A percentile compares a stretch with the other conserved stretches of the same genome.
Evolutionary conservation across 2,888 invertebrate species (phyloP).

Genomic region (Antheraea assamensis): DNA sequence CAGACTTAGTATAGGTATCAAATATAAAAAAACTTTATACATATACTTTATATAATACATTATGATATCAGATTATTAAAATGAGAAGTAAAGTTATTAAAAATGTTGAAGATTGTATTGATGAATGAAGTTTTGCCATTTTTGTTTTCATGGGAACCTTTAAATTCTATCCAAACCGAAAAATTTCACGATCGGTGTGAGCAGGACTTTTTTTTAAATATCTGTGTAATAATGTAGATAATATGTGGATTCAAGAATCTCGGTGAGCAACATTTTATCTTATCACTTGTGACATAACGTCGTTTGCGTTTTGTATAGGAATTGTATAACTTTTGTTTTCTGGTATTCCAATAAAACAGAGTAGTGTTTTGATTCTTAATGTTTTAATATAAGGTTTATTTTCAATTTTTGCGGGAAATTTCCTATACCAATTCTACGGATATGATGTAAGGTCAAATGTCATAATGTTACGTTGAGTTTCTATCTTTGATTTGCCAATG

Average conservation of each 20-base stretch:
- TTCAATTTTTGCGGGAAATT: neutral
- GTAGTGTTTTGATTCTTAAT: neutral
- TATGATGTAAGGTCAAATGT: neutral
- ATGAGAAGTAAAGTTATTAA: too few species aligned
- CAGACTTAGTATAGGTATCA: too few species aligned
- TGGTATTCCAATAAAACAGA: neutral
- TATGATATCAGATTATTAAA: too few species aligned
- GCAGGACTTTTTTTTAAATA: neutral
- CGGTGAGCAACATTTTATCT: neutral
- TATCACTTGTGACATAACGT: neutral
- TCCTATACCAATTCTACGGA: neutral
- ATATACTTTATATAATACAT: too few species aligned
- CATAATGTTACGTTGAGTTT: conserved; percentile 7
- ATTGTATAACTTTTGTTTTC: neutral
- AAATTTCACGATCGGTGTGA: neutral
- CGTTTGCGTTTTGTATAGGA: neutral
- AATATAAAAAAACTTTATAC: too few species aligned
- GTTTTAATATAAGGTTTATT: neutral
- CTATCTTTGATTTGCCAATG: neutral
- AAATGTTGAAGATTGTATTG: neutral
- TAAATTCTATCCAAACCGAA: neutral
- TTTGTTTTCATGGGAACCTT: neutral
- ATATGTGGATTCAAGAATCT: neutral
- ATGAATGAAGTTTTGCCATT: neutral
- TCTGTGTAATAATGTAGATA: neutral